A percentile compares a stretch with the other conserved stretches of the same genome.
Conservation (phyloP, 2,888 invertebrate species). For the Orthosia incerta region DNA sequence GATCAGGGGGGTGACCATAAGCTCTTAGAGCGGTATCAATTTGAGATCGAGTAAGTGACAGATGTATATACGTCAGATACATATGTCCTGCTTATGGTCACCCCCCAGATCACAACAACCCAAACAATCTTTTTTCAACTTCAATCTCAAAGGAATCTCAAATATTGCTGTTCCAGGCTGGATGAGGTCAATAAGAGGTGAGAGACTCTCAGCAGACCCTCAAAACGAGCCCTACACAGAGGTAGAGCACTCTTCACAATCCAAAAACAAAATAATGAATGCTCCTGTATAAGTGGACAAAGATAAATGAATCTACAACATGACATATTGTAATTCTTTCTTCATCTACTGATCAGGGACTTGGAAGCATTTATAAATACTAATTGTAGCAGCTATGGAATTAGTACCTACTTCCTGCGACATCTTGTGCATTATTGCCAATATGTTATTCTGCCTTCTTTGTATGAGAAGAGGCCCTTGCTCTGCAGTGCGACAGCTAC, state of each 20-base stretch:
- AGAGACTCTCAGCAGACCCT: slow-evolving; percentile 11
- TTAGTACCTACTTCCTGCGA: no score
- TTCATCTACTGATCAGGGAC: neutral
- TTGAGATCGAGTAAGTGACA: no score
- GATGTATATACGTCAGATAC: no score
- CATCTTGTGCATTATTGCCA: no score
- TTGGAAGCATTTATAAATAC: no score
- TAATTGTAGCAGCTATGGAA: no score
- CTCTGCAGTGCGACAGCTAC: no score
- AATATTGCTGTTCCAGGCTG: slow-evolving; percentile 1
- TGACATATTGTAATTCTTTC: neutral
- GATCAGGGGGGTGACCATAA: no score
- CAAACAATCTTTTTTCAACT: neutral
- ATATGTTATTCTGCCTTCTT: no score
- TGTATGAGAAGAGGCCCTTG: no score
- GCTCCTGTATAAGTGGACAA: neutral
- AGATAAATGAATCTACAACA: neutral
- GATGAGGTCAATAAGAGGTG: slow-evolving; percentile 36
- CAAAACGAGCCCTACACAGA: slow-evolving; percentile 16
- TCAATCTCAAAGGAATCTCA: slow-evolving; percentile 11
- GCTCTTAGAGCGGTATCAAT: no score
- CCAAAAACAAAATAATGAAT: slow-evolving; percentile 48
- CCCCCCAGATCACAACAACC: neutral
- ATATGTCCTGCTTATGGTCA: no score
- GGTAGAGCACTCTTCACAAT: slow-evolving; percentile 28